Evolutionary conservation across 2,888 invertebrate genomes (phyloP), one percentile per base, ranked within the genome.

Genomic region (Andrena chrysosceles): DNA sequence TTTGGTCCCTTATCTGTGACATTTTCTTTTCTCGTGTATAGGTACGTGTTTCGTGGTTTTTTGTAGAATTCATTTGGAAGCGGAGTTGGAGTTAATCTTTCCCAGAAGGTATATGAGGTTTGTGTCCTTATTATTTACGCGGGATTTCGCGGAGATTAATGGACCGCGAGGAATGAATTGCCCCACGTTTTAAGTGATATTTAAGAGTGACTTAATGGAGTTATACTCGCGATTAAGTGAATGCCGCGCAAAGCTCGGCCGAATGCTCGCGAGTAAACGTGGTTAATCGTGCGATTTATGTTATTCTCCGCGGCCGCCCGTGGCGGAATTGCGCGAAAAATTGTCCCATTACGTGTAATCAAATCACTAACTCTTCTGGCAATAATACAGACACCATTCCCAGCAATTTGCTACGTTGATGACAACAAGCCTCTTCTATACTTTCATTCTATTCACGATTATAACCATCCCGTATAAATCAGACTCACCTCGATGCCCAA

Each of bases 191-290:
- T 80, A 81, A 80, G 74, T 74, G 81, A 79, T 79, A 79, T 80
- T 80, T 80, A 80, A 80, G 79, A 66, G 64, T 64, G 64, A 79
- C 70, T 80, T 66, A 80, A 80, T 79, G 80, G 70, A 79, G 71
- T 80, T 80, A 80, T 79, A 70, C 70, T 59, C 52, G 3, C 70
- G 80, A 52, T 70, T 79, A 79, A 79, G 64, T 64, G 64, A 29
- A 56, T 49, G 68, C 79, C 6, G 42, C 13, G 78, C 13, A 48
- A 54, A 54, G 63, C 62, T 20, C 33, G 54, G 54, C 42, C 69
- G 79, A 68, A 35, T n/a, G 64, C 10, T 48, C 29, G 63, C 26
- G 49, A 59, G 52, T 42, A 64, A 64, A 52, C 59, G 59, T 13
- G 33, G 31, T 70, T 78, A 77, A 60, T 74, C 66, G 29, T 49